phyloP scores from a whole-genome alignment of 2,888 invertebrate species.

The Aphidoletes aphidimyza region DNA sequence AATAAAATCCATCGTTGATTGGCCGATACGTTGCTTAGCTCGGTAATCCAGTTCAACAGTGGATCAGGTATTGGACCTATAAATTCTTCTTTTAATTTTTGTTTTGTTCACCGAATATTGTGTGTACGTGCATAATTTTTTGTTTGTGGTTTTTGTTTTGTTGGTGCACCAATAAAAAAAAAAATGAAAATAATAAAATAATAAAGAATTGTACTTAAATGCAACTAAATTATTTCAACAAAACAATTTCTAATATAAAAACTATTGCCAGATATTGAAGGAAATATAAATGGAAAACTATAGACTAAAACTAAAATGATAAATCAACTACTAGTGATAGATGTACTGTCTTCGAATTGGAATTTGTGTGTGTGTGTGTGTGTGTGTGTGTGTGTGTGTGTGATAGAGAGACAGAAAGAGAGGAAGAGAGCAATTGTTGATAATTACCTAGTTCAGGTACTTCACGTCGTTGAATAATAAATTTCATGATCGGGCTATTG shows the following conservation, averaged over 20 bases:
- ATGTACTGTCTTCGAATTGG: too few relatives aligned
- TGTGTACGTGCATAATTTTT: slow-evolving; percentile 54
- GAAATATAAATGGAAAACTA: too few relatives aligned
- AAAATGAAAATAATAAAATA: slow-evolving; percentile 25
- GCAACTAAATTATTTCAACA: too few relatives aligned
- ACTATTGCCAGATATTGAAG: too few relatives aligned
- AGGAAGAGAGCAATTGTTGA: slow-evolving; percentile 59
- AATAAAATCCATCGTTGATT: slow-evolving; percentile 82
- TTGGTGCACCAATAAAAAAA: not conserved
- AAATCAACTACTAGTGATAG: too few relatives aligned
- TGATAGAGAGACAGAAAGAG: slow-evolving; percentile 55
- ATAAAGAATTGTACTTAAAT: slow-evolving; percentile 57
- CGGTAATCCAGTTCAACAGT: slow-evolving; percentile 87
- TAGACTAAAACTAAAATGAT: too few relatives aligned
- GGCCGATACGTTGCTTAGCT: slow-evolving; percentile 85
- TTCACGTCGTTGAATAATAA: slow-evolving; percentile 89
- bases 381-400: slow-evolving; percentile 54
- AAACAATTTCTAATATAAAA: too few relatives aligned
- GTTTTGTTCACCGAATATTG: slow-evolving; percentile 55
- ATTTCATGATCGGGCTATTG: slow-evolving; percentile 93
- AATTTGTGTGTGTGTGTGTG: too few relatives aligned
- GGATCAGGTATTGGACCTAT: slow-evolving; percentile 88
- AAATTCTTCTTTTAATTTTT: slow-evolving; percentile 67
- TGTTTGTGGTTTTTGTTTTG: not conserved
- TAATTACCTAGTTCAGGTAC: slow-evolving; percentile 84